Evolutionary conservation across 2,797 vertebrate species (phyloP).

Genomic region (Sebastes jordani): DNA sequence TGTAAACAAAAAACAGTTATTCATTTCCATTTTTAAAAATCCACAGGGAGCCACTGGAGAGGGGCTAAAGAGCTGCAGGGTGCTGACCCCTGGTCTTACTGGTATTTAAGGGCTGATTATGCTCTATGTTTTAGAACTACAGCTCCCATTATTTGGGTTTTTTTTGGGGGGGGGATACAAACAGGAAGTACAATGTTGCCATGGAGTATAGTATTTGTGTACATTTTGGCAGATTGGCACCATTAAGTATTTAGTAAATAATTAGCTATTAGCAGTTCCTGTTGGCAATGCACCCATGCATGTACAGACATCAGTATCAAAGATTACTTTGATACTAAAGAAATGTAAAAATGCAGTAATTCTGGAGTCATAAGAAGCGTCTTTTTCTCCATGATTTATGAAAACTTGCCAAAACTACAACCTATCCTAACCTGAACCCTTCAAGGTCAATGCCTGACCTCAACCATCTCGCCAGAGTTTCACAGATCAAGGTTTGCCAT

Average conservation of each 20-base stretch:
- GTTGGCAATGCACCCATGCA: neutral
- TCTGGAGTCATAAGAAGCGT: neutral
- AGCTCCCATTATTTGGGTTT: neutral
- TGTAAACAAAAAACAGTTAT: no score
- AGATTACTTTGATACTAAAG: neutral
- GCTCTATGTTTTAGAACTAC: neutral
- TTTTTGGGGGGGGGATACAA: neutral
- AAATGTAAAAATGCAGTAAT: neutral
- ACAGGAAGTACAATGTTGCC: constrained; percentile 4
- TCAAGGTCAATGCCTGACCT: neutral
- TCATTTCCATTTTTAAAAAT: no score
- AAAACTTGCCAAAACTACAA: neutral
- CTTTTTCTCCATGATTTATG: neutral
- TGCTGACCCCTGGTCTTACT: no score
- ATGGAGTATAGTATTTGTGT: neutral
- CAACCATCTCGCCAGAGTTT: neutral
- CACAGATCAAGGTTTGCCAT: neutral
- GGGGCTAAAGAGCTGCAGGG: no score
- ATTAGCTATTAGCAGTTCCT: neutral
- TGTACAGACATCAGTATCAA: neutral
- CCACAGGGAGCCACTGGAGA: no score
- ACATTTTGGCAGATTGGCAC: neutral
- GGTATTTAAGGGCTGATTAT: neutral
- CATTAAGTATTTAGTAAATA: neutral
- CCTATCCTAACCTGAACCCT: neutral